These are phyloP conservation scores for Heliconius hewitsoni DNA, from an alignment of 1,140 invertebrate species.

Conservation along the genomic window DNA sequence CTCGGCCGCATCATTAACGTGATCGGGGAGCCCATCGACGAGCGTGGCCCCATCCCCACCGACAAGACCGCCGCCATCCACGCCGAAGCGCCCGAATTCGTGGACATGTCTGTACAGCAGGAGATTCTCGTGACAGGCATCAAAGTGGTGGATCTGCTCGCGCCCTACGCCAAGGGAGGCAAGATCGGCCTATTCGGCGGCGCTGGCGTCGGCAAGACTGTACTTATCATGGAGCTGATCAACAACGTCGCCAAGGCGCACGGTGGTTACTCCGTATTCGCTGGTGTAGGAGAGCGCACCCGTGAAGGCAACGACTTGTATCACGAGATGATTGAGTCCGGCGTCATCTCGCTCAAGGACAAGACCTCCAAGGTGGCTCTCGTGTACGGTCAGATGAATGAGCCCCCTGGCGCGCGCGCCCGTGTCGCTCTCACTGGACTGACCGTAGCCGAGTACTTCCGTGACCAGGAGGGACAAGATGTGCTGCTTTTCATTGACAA, in stretches of 20 bases:
- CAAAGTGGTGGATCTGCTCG: conserved; percentile 98
- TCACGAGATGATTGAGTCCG: conserved; percentile 99
- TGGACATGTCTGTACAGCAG: conserved; percentile 98
- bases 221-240: conserved; percentile 99
- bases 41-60: conserved; percentile 96
- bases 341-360: conserved; percentile 96
- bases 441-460: conserved; percentile 98
- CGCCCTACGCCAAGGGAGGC: conserved; percentile 98
- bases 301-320: conserved; percentile 99
- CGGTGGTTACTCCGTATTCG: conserved; percentile 99
- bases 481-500: conserved; percentile 99
- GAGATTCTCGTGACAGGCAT: conserved; percentile 99
- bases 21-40: conserved; percentile 98
- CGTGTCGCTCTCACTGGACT: conserved; percentile 97
- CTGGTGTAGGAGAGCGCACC: conserved; percentile 98
- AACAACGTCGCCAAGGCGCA: conserved; percentile 99
- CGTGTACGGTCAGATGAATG: conserved; percentile 99
- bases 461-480: conserved; percentile 99
- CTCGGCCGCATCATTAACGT: conserved; percentile 94
- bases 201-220: neutral
- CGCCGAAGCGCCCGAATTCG: conserved; percentile 97
- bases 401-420: conserved; percentile 98
- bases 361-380: conserved; percentile 96
- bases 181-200: conserved; percentile 93
- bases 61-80: conserved; percentile 96